Evolutionary conservation across 2,797 vertebrate genomes (phyloP).

Genomic region (Arremon brunneinucha): DNA sequence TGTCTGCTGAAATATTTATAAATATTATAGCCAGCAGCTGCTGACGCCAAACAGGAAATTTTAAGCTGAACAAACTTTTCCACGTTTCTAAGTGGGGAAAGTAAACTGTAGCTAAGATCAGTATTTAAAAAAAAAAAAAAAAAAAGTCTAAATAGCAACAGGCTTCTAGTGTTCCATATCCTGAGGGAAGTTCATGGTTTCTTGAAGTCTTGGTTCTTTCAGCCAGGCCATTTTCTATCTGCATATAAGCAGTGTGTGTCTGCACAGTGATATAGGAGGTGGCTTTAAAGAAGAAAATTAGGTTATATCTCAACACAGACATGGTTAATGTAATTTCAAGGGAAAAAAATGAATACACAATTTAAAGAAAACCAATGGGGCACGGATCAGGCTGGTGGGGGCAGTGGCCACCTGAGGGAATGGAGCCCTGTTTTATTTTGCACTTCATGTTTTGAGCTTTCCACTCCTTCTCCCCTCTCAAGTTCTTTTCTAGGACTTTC

Average conservation of each 20-base stretch:
- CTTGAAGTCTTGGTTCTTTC: not conserved
- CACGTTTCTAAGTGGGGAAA: slow-evolving; percentile 58
- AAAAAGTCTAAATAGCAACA: slow-evolving; percentile 21
- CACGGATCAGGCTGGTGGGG: not conserved
- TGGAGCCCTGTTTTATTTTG: not conserved
- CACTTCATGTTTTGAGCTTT: not conserved
- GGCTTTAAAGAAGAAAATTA: not conserved
- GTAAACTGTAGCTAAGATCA: slow-evolving; percentile 53
- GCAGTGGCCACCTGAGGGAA: not conserved
- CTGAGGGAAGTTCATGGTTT: not conserved
- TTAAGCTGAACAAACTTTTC: slow-evolving; percentile 66
- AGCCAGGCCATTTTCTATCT: not conserved
- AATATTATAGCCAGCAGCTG: slow-evolving; percentile 59
- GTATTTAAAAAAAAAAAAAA: not conserved
- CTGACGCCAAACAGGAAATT: slow-evolving; percentile 65
- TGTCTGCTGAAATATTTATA: slow-evolving; percentile 67
- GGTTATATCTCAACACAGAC: not conserved
- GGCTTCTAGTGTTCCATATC: not conserved
- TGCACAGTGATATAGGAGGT: not conserved
- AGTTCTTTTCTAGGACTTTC: not conserved
- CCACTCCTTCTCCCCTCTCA: fast-evolving
- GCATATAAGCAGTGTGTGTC: not conserved
- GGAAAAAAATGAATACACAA: not conserved
- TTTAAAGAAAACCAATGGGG: not conserved
- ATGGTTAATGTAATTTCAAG: not conserved